These are phyloP conservation scores for Heliconius eleuchia DNA, from an alignment of 1,140 invertebrate species.

Conservation along the genomic window DNA sequence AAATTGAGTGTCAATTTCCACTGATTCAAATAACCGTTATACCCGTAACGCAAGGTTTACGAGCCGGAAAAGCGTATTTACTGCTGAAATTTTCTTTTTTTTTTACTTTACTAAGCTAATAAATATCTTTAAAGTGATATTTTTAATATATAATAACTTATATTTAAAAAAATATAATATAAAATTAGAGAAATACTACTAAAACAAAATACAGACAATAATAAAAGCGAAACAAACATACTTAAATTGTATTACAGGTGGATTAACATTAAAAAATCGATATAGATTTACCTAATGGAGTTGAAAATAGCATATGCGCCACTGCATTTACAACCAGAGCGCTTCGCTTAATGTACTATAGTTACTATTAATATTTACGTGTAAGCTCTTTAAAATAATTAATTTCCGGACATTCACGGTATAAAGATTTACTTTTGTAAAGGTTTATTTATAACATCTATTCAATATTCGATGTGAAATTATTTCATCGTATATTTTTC, in stretches of 20 bases:
- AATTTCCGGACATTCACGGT: neutral
- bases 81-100: neutral
- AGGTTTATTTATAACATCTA: neutral
- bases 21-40: conserved; percentile 29
- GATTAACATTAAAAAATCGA: conserved; percentile 28
- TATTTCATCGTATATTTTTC: neutral
- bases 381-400: conserved; percentile 25
- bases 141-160: too few relatives aligned
- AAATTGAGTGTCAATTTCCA: conserved; percentile 31
- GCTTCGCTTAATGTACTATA: conserved; percentile 18
- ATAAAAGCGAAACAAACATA: neutral
- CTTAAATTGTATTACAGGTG: conserved; percentile 8
- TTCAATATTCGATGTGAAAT: neutral
- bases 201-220: neutral
- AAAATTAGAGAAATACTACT: neutral
- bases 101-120: neutral
- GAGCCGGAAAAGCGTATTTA: neutral
- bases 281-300: conserved; percentile 28
- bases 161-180: neutral
- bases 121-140: too few relatives aligned
- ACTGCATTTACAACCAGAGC: conserved; percentile 21
- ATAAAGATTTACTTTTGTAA: conserved; percentile 1
- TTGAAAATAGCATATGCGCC: conserved; percentile 29
- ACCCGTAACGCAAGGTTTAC: neutral
- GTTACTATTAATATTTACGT: conserved; percentile 26